Evolutionary conservation across 2,113 vertebrate genomes (phyloP), one percentile per base, ranked within the genome.

Genomic region (Junco hyemalis): DNA sequence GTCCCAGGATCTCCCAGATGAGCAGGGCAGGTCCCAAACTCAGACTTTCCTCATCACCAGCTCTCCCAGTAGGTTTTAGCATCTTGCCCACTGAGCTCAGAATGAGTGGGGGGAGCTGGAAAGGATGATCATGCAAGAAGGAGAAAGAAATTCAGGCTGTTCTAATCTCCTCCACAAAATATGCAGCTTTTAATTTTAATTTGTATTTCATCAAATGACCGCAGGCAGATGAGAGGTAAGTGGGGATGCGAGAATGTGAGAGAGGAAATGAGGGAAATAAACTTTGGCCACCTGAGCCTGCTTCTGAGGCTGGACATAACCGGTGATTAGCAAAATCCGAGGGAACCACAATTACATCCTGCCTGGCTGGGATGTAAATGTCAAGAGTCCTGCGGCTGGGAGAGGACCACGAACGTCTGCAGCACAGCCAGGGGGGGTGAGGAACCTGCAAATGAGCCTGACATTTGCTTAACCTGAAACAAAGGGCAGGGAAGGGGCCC

Each of bases 381-480:
- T 97, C 97, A 96, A 96, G 83, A 87, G 92, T 93, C 94, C 90
- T 92, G 94, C 78, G 18, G 92, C 79, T 86, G 80, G 26, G 40
- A n/a, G 40, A 81, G 64, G 86, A 84, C 86, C 40, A 38, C 25
- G 60, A 91, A 81, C 71, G 69, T 82, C 69, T 95, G 53, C 35
- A 4, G 77, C 88, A 95, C 92, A 66, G 82, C 63, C 35, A 80
- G 60, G 76, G 95, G 56, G 61, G 53, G 57, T 11, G 47, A 92
- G 72, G 74, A 95, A 93, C 90, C 81, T 85, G 93, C 93, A 96
- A 94, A 97, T 56, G 84, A 78, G 64, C 88, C 76, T 97, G 96
- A 80, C 96, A 98, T 98, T 98, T 97, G 95, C 94, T 96, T 97
- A 97, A 96, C 94, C 94, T 86, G 92, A 94, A 81, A 60, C 83